phyloP scores from a whole-genome alignment of 2,113 vertebrate genomes.

The Proteles cristata region DNA sequence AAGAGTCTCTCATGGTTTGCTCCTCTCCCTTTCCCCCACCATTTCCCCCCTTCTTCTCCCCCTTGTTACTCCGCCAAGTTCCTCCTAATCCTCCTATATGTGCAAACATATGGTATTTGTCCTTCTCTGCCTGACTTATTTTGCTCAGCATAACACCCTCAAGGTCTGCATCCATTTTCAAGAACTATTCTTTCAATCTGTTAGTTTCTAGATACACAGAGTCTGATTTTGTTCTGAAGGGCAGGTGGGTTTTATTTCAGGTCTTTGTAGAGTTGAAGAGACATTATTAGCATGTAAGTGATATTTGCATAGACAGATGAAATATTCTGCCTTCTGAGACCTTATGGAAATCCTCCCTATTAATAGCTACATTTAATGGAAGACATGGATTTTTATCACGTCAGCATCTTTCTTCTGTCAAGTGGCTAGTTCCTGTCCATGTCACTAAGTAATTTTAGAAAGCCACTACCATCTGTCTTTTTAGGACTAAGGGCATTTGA shows the following conservation, averaged over 20 bases:
- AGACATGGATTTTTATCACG: neutral
- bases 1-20: no score
- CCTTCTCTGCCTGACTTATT: no score
- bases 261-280: neutral
- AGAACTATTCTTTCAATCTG: neutral
- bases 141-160: no score
- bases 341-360: neutral
- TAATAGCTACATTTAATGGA: neutral
- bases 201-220: neutral
- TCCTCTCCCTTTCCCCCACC: no score
- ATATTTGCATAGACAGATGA: constrained; percentile 8
- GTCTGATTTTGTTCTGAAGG: constrained; percentile 24
- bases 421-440: neutral
- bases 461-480: neutral
- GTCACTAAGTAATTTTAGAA: neutral
- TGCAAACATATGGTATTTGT: no score
- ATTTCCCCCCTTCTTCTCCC: no score
- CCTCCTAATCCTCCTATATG: no score
- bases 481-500: neutral
- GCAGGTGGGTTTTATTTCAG: neutral
- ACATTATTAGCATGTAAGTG: neutral
- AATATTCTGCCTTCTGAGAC: neutral
- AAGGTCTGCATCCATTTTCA: neutral
- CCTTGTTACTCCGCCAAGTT: no score
- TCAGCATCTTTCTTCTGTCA: neutral